These are phyloP conservation scores for Galaxias olidus DNA, from an alignment of 2,797 vertebrate species.

Conservation along the genomic window DNA sequence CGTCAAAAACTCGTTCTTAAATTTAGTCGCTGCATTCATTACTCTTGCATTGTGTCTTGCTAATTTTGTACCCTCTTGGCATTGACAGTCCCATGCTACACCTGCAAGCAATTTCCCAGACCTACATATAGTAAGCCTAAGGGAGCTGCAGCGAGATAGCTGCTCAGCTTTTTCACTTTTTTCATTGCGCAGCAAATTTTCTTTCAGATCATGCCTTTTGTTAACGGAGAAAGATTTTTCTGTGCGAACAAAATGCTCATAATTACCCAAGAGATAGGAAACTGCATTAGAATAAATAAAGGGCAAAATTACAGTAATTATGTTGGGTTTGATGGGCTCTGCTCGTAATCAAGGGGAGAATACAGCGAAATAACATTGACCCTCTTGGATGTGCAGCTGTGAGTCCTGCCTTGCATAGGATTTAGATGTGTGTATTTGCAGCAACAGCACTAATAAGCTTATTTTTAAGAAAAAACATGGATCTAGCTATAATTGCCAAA, in stretches of 20 bases:
- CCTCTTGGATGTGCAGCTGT: constrained; percentile 99
- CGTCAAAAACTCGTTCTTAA: constrained; percentile 84
- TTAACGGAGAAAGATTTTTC: constrained; percentile 98
- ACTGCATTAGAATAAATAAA: constrained; percentile 99
- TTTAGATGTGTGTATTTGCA: constrained; percentile 48
- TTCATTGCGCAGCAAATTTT: constrained; percentile 91
- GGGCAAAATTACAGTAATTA: constrained; percentile 99
- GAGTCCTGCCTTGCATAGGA: too few species aligned
- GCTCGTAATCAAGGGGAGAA: constrained; percentile 99
- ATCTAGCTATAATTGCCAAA: too few species aligned
- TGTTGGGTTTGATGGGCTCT: constrained; percentile 99
- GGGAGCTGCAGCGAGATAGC: constrained; percentile 88
- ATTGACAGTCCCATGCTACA: constrained; percentile 93
- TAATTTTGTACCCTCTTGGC: constrained; percentile 90
- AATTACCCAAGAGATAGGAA: constrained; percentile 99
- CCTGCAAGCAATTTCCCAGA: constrained; percentile 99
- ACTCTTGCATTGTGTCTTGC: constrained; percentile 91
- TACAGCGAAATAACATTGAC: constrained; percentile 99
- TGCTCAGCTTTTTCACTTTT: constrained; percentile 90
- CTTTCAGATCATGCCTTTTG: constrained; percentile 99
- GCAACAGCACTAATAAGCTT: too few species aligned
- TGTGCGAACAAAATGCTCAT: constrained; percentile 99
- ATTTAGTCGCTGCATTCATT: constrained; percentile 90
- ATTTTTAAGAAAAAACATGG: too few species aligned
- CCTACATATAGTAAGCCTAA: constrained; percentile 89